Percentiles rank a stretch among this genome's conserved stretches.
Evolutionary conservation across 2,888 invertebrate species (phyloP).

Genomic region (Catocala fraxini): DNA sequence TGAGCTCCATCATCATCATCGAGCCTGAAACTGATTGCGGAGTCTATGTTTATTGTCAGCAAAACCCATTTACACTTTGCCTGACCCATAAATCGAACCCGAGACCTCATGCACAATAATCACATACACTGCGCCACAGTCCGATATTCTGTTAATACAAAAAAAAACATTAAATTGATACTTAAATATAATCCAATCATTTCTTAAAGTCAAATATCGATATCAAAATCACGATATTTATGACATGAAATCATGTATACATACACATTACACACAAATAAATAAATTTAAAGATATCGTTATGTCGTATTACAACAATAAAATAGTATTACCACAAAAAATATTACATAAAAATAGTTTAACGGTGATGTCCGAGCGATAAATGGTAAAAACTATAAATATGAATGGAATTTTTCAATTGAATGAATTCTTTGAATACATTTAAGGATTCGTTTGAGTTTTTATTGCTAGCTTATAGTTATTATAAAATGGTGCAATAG

Average conservation of each 20-base stretch:
- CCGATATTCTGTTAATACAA: too few species aligned
- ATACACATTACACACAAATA: conserved; percentile 22
- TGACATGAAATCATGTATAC: not conserved
- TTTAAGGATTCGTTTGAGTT: not conserved
- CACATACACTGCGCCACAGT: too few species aligned
- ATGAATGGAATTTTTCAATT: not conserved
- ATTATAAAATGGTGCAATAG: too few species aligned
- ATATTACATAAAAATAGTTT: conserved; percentile 28
- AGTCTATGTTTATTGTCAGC: too few species aligned
- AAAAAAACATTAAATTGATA: too few species aligned
- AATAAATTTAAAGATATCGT: conserved; percentile 33
- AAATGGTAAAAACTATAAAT: conserved; percentile 5
- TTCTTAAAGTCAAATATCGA: not conserved
- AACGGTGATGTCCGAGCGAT: conserved; percentile 13
- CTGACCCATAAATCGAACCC: too few species aligned
- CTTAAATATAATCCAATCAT: too few species aligned
- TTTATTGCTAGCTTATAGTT: not conserved
- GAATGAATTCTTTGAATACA: not conserved
- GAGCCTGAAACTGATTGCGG: too few species aligned
- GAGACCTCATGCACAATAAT: too few species aligned
- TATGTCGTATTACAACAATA: conserved; percentile 29
- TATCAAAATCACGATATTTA: not conserved
- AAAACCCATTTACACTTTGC: too few species aligned
- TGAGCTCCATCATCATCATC: too few species aligned
- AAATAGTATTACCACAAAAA: conserved; percentile 28